These are phyloP conservation scores for Serilophus lunatus DNA, from an alignment of 2,113 vertebrate species.

Conservation along the genomic window DNA sequence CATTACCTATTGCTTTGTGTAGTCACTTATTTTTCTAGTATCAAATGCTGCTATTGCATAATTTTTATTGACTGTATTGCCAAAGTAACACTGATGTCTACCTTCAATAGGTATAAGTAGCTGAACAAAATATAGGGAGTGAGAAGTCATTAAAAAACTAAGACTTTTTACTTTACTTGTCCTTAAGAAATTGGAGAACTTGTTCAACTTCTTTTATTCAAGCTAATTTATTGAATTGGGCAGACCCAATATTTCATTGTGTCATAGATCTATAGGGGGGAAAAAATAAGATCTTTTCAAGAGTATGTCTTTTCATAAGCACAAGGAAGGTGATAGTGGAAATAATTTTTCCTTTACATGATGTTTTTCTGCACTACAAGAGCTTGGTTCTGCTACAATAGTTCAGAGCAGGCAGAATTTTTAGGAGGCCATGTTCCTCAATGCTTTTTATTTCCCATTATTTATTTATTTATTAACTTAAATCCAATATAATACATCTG, in stretches of 20 bases:
- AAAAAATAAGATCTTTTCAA: no score
- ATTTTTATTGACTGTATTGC: not conserved
- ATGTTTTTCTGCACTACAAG: not conserved
- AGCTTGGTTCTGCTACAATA: not conserved
- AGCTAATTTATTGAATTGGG: not conserved
- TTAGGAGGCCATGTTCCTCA: not conserved
- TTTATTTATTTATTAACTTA: not conserved
- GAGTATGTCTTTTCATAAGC: not conserved
- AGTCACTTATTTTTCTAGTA: not conserved
- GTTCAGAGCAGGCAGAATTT: not conserved
- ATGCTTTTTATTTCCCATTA: not conserved
- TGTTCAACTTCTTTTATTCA: not conserved
- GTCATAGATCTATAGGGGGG: not conserved
- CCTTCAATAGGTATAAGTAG: not conserved
- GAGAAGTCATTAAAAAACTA: not conserved
- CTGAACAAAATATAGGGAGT: not conserved
- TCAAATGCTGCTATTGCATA: not conserved
- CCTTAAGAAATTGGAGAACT: not conserved
- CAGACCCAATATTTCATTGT: not conserved
- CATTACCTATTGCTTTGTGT: not conserved
- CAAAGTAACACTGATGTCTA: not conserved
- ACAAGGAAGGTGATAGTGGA: not conserved
- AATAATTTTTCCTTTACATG: not conserved
- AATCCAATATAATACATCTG: not conserved
- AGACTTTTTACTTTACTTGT: accelerated